Percentiles rank a stretch among this genome's conserved stretches.
Evolutionary conservation across 2,113 vertebrate genomes (phyloP).

Genomic region (Serilophus lunatus): DNA sequence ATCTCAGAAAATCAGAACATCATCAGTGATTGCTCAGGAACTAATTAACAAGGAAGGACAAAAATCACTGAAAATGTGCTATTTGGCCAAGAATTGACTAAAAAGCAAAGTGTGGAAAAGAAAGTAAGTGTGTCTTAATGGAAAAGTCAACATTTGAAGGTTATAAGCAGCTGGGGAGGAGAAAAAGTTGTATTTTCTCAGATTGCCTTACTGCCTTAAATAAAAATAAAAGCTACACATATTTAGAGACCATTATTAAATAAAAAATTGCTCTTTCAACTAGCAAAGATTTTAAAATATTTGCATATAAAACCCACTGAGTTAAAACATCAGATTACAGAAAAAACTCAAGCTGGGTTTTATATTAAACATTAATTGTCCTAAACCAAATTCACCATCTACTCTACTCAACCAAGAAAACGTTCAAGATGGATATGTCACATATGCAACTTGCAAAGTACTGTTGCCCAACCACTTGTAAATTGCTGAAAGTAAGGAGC

Average conservation of each 20-base stretch:
- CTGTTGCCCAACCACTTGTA: not conserved
- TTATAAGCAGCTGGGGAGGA: not conserved
- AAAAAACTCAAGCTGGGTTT: not conserved
- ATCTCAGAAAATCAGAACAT: not conserved
- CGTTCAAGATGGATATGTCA: not conserved
- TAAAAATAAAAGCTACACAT: not conserved
- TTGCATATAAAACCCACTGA: not conserved
- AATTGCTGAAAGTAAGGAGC: not conserved
- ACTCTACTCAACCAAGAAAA: not conserved
- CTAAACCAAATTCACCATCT: not conserved
- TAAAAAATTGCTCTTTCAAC: not conserved
- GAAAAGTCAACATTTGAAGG: not conserved
- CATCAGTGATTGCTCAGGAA: not conserved
- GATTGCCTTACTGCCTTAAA: not conserved
- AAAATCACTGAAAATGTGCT: not conserved
- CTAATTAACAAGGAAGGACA: conserved; percentile 6
- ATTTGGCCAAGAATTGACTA: not conserved
- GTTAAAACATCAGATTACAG: not conserved
- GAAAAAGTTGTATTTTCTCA: not conserved
- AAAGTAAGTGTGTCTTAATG: not conserved
- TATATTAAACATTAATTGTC: not conserved
- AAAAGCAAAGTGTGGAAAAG: not conserved
- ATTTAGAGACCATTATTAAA: not conserved
- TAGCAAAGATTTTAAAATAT: not conserved
- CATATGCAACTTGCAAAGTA: not conserved